Percentiles rank a stretch among this genome's conserved stretches.
phyloP scores from a whole-genome alignment of 1,140 invertebrate species.

The Drosophila seguyi region DNA sequence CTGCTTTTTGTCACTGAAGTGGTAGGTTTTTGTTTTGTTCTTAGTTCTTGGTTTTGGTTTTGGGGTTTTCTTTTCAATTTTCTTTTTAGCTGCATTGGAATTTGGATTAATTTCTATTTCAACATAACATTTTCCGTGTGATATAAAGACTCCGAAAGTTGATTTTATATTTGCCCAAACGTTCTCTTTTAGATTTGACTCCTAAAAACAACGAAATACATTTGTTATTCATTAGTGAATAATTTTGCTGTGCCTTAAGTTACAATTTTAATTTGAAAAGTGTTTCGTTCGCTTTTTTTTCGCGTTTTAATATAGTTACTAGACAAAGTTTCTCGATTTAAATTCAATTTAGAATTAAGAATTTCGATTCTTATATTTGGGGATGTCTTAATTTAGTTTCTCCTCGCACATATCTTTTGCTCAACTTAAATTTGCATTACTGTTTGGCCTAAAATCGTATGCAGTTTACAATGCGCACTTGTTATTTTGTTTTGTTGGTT shows the following conservation, averaged over 20 bases:
- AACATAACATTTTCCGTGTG: conserved; percentile 32
- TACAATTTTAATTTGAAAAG: conserved; percentile 63
- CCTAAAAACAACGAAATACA: conserved; percentile 85
- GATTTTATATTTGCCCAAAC: conserved; percentile 48
- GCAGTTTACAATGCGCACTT: conserved; percentile 76
- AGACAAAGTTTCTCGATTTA: conserved; percentile 58
- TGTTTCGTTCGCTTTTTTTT: conserved; percentile 44
- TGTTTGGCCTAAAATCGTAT: conserved; percentile 64
- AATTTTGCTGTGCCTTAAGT: conserved; percentile 79
- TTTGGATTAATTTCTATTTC: conserved; percentile 51
- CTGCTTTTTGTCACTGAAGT: conserved; percentile 83
- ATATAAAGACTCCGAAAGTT: conserved; percentile 52
- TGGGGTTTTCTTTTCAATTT: conserved; percentile 45
- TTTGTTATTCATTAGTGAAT: conserved; percentile 39
- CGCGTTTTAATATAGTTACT: conserved; percentile 47
- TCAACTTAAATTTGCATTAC: conserved; percentile 46
- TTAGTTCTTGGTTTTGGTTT: conserved; percentile 30
- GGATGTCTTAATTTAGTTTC: conserved; percentile 39
- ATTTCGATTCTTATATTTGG: conserved; percentile 7
- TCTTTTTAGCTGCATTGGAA: conserved; percentile 29
- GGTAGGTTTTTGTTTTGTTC: conserved; percentile 56
- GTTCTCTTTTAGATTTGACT: conserved; percentile 68
- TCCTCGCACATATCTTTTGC: conserved; percentile 13
- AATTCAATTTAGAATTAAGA: conserved; percentile 42
- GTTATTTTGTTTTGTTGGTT: conserved; percentile 8